phyloP scores from a whole-genome alignment of 2,797 vertebrate species.

The Sebastiscus albofasciatus region DNA sequence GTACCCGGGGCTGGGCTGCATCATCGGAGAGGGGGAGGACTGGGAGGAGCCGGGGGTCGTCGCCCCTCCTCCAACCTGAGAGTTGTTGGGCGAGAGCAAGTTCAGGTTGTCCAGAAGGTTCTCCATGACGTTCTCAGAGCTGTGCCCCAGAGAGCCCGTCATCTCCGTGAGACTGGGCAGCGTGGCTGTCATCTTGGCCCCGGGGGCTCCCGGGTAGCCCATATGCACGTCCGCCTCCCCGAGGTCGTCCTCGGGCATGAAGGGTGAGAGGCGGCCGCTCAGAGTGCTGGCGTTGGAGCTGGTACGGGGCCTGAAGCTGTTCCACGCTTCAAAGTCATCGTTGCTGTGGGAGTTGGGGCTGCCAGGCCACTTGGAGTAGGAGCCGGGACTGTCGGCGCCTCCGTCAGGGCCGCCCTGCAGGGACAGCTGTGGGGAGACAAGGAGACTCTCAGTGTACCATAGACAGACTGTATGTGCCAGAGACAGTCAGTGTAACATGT shows the following conservation, averaged over 20 bases:
- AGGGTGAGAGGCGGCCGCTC: constrained; percentile 95
- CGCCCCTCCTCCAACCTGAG: constrained; percentile 84
- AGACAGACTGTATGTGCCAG: constrained; percentile 1
- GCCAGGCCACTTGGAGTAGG: constrained; percentile 97
- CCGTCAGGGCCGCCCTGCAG: constrained; percentile 93
- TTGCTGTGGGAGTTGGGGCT: constrained; percentile 99
- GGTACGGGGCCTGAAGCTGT: constrained; percentile 93
- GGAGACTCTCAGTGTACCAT: constrained; percentile 19
- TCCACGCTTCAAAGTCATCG: constrained; percentile 97
- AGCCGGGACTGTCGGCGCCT: constrained; percentile 91
- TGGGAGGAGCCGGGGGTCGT: constrained; percentile 90
- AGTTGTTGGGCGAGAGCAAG: constrained; percentile 93
- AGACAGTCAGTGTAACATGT: neutral
- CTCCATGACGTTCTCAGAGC: constrained; percentile 94
- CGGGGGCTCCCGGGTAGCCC: constrained; percentile 90
- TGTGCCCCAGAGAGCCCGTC: constrained; percentile 86
- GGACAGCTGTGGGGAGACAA: constrained; percentile 77
- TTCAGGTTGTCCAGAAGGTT: constrained; percentile 98
- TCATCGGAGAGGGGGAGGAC: constrained; percentile 90
- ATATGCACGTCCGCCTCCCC: constrained; percentile 93
- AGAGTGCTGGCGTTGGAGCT: constrained; percentile 97
- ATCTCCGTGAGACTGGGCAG: constrained; percentile 97
- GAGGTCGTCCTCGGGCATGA: constrained; percentile 95
- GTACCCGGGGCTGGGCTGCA: constrained; percentile 92
- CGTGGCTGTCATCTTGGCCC: constrained; percentile 93